Percentiles rank a stretch among this genome's conserved stretches.
Conservation (phyloP, 2,797 vertebrate species). For the Sparus aurata region DNA sequence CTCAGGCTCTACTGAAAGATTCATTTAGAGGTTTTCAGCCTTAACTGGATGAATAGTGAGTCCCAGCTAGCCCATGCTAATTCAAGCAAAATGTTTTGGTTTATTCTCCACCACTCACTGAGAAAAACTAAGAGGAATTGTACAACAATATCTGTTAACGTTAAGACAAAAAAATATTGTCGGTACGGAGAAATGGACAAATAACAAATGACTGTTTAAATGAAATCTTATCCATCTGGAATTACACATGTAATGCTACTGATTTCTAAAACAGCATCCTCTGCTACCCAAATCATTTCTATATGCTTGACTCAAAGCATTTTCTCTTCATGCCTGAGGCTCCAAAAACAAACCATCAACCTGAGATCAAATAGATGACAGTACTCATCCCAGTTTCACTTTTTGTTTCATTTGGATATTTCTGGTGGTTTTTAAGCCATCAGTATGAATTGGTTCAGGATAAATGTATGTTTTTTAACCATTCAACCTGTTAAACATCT, state of each 20-base stretch:
- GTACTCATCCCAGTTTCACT: too few species aligned
- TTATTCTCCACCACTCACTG: background rate
- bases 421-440: background rate
- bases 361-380: too few species aligned
- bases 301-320: too few species aligned
- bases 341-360: too few species aligned
- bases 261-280: background rate
- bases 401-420: background rate
- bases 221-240: background rate
- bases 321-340: too few species aligned
- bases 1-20: constrained; percentile 40
- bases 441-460: background rate
- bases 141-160: too few species aligned
- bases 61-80: background rate
- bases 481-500: background rate
- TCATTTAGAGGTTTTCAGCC: constrained; percentile 46
- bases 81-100: background rate
- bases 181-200: background rate
- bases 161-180: background rate
- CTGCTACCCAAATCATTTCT: background rate
- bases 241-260: background rate
- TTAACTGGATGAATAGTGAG: constrained; percentile 13
- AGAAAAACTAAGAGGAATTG: too few species aligned
- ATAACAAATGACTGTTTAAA: background rate
- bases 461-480: background rate